These are phyloP conservation scores for Brachypteracias leptosomus DNA, from an alignment of 2,113 vertebrate genomes.

Conservation along the genomic window DNA sequence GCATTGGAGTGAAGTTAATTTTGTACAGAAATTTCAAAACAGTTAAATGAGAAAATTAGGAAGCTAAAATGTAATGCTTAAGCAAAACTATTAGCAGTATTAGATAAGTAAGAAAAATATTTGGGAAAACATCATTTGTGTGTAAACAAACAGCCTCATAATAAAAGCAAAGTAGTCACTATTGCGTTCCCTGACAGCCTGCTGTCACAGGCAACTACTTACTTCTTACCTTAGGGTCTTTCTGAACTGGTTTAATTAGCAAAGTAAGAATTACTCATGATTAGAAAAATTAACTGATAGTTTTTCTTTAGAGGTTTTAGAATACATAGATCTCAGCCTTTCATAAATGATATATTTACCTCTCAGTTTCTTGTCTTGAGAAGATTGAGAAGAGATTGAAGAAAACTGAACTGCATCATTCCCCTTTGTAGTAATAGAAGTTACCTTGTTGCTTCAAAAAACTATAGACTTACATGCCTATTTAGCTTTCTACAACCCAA, in stretches of 20 bases:
- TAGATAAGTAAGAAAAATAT: not conserved
- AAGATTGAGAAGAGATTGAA: not conserved
- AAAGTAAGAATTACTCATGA: not conserved
- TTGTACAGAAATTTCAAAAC: not conserved
- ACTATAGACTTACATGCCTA: not conserved
- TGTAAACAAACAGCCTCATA: not conserved
- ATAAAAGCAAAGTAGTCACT: not conserved
- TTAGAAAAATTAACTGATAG: not conserved
- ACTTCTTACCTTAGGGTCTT: not conserved
- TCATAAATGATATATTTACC: not conserved
- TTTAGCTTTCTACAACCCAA: not conserved
- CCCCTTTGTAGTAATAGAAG: not conserved
- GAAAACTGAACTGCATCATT: not conserved
- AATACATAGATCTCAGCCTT: not conserved
- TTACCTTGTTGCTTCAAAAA: not conserved
- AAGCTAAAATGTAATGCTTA: not conserved
- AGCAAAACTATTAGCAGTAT: not conserved
- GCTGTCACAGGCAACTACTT: not conserved
- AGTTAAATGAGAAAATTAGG: not conserved
- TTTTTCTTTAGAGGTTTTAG: not conserved
- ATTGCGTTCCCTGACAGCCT: not conserved
- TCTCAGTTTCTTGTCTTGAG: not conserved
- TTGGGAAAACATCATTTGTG: not conserved
- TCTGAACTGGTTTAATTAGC: not conserved
- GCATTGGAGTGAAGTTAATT: not conserved